A percentile compares a stretch with the other conserved stretches of the same genome.
These are phyloP conservation scores for Okamejei kenojei DNA, from an alignment of 2,797 vertebrate species.

Conservation along the genomic window DNA sequence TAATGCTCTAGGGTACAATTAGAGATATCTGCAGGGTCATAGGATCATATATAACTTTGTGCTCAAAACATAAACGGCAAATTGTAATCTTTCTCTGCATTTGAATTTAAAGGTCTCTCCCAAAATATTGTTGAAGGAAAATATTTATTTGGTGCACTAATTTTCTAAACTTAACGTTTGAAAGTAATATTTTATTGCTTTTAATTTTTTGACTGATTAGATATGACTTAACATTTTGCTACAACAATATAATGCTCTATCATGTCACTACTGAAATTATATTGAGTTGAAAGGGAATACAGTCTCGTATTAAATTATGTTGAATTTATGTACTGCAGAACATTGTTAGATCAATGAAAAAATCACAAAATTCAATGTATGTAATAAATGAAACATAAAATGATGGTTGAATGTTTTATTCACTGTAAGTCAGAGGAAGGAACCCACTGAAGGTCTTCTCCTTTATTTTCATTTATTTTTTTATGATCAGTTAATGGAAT, in stretches of 20 bases:
- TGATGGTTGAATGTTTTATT: background rate
- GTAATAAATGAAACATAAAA: background rate
- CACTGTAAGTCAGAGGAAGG: background rate
- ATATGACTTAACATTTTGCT: constrained; percentile 14
- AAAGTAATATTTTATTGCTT: background rate
- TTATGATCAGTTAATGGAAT: background rate
- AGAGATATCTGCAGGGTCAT: background rate
- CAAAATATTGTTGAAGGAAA: background rate
- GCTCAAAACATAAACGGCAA: constrained; percentile 12
- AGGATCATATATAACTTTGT: background rate
- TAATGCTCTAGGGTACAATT: background rate
- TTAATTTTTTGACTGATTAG: background rate
- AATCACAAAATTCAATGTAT: background rate
- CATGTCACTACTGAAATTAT: background rate
- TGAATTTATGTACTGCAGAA: background rate
- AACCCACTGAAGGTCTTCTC: background rate
- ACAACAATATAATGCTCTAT: background rate
- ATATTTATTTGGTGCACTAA: background rate
- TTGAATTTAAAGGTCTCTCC: background rate
- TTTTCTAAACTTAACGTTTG: background rate
- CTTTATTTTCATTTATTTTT: background rate
- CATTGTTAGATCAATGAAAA: background rate
- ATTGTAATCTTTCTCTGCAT: constrained; percentile 4
- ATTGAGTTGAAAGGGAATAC: background rate
- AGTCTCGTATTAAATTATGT: background rate